Percentiles rank a stretch among this genome's conserved stretches.
These are phyloP conservation scores for Craterocephalus amniculus DNA, from an alignment of 2,797 vertebrate species.

Conservation along the genomic window DNA sequence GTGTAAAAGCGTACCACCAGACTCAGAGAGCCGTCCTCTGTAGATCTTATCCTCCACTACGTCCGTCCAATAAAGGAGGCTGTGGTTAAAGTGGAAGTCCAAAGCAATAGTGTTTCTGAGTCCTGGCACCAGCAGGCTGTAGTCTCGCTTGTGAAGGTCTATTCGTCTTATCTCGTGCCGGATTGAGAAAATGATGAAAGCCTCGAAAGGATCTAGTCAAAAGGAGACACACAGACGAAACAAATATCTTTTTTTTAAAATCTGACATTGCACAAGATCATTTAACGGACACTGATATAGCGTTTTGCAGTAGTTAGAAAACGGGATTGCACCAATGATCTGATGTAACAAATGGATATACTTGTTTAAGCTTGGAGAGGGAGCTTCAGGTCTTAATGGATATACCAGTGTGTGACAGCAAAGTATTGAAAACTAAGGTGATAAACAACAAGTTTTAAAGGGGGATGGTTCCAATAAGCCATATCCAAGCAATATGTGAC, in stretches of 20 bases:
- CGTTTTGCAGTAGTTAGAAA: neutral
- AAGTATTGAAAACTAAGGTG: too few species aligned
- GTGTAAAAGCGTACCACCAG: slow-evolving; percentile 84
- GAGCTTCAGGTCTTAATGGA: too few species aligned
- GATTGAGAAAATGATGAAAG: slow-evolving; percentile 99
- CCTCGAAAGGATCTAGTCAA: slow-evolving; percentile 94
- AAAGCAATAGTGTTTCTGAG: slow-evolving; percentile 97
- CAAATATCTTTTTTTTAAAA: neutral
- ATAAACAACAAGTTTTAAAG: too few species aligned
- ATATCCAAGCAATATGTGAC: too few species aligned
- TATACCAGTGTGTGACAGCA: too few species aligned
- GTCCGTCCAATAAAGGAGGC: slow-evolving; percentile 98
- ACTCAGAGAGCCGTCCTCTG: slow-evolving; percentile 93
- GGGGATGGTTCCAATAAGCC: too few species aligned
- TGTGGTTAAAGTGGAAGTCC: slow-evolving; percentile 97
- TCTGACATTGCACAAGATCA: slow-evolving; percentile 4
- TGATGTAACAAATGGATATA: neutral
- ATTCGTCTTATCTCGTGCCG: slow-evolving; percentile 98
- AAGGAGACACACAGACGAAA: slow-evolving; percentile 26
- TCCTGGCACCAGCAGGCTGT: slow-evolving; percentile 95
- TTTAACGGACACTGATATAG: neutral
- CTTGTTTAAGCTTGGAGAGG: too few species aligned
- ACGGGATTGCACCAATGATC: neutral
- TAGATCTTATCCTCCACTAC: slow-evolving; percentile 99
- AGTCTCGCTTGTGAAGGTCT: slow-evolving; percentile 98